Evolutionary conservation across 2,113 vertebrate genomes (phyloP), one percentile per base, ranked within the genome.

Genomic region (Thalassoma bifasciatum): DNA sequence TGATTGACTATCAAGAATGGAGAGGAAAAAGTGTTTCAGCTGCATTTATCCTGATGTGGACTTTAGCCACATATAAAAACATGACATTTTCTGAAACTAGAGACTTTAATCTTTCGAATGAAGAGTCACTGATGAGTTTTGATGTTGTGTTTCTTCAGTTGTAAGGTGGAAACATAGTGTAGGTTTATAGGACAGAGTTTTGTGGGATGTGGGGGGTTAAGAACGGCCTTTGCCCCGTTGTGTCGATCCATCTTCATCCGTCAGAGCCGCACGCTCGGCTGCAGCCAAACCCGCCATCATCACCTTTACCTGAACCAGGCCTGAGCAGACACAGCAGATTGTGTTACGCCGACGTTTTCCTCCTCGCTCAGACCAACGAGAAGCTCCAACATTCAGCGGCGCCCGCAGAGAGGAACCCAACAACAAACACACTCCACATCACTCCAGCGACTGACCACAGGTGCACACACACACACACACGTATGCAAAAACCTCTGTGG

Each of bases 271-370:
- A 50, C 30, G 63, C 56, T 19, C 59, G 19, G 70, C 50, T 61
- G 38, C 63, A 58, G 60, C 68, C n/a, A 47, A 23, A 49, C 38
- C 36, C 54, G 13, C 56, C 86, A 22, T 68, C 37, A 65, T 86
- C 66, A 88, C 89, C 91, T 86, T 70, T 81, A 87, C 85, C 83
- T 90, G 89, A 91, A 89, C 88, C 80, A 30, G 74, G 66, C 84
- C 74, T 2, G n/a, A 21, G 30, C 77, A 81, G 80, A 89, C 84
- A 42, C 40, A 66, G 8, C 61, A 59, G 88, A 84, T 88, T 76
- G 78, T 42, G 83, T 91, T 89, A 83, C 89, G 59, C 81, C 84
- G 69, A 72, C 72, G 63, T 86, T 81, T 71, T 80, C 44, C 59
- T 26, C 77, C 84, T 83, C 82, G 72, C 81, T 81, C 77, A 75